These are phyloP conservation scores for Oikopleura vanhoeffeni DNA, from an alignment of 23 tunicate species.

Conservation along the genomic window DNA sequence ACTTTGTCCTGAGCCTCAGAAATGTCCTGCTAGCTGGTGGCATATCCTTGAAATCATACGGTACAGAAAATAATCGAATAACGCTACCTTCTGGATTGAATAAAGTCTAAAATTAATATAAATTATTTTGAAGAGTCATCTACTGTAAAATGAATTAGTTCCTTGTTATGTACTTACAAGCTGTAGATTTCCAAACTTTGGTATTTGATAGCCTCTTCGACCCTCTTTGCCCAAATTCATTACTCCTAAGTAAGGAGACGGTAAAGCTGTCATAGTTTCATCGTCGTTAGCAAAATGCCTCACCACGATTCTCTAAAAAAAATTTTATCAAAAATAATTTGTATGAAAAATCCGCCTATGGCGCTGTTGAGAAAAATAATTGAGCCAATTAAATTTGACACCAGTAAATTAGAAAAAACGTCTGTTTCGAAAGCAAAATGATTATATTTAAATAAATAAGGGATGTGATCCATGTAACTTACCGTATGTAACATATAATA, in stretches of 20 bases:
- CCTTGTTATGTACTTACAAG: not conserved
- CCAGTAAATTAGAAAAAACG: too few species aligned
- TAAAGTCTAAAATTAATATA: not conserved
- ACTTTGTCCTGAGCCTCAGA: not conserved
- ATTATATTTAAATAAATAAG: too few species aligned
- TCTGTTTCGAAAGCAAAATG: too few species aligned
- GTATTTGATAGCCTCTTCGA: not conserved
- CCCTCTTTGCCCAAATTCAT: not conserved
- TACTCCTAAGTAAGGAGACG: slow-evolving; percentile 1
- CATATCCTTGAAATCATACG: slow-evolving; percentile 6
- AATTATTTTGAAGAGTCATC: not conserved
- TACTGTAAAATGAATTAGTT: not conserved
- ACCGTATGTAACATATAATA: too few species aligned
- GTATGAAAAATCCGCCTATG: too few species aligned
- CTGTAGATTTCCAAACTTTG: not conserved
- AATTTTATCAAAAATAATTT: too few species aligned
- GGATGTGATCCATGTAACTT: too few species aligned
- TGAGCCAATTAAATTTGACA: too few species aligned
- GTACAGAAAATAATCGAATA: not conserved
- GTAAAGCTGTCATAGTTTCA: not conserved
- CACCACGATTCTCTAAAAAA: not conserved
- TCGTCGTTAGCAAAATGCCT: slow-evolving; percentile 10
- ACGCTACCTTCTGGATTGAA: slow-evolving; percentile 1
- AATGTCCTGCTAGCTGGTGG: not conserved
- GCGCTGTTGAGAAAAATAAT: too few species aligned